These are phyloP conservation scores for Piprites chloris DNA, from an alignment of 2,113 vertebrate species.

Conservation along the genomic window DNA sequence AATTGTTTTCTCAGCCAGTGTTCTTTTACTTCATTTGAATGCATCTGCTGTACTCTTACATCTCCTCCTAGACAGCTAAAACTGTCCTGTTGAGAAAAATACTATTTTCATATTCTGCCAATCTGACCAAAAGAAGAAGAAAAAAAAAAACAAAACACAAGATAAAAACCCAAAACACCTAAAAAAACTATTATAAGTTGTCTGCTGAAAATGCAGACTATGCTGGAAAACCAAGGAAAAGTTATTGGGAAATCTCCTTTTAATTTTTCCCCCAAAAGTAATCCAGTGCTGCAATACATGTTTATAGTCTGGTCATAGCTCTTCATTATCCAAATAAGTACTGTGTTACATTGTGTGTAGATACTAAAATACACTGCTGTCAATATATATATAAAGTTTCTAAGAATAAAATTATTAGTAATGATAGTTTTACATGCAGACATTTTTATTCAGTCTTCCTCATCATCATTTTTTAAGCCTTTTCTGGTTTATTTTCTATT, in stretches of 20 bases:
- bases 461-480: constrained; percentile 19
- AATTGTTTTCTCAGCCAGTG: neutral
- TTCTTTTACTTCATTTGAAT: neutral
- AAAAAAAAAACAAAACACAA: neutral
- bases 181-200: neutral
- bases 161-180: neutral
- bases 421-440: neutral
- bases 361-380: neutral
- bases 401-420: neutral
- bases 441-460: neutral
- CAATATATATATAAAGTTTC: neutral
- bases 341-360: neutral
- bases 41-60: neutral
- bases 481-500: constrained; percentile 37
- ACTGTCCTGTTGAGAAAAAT: neutral
- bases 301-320: neutral
- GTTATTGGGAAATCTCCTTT: neutral
- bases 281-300: neutral
- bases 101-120: neutral
- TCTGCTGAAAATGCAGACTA: neutral
- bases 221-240: neutral
- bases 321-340: neutral
- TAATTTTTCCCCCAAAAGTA: neutral
- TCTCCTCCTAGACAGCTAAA: neutral
- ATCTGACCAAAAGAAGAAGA: neutral